Conservation (phyloP, 2,113 vertebrate species). For the Nipponia nippon region DNA sequence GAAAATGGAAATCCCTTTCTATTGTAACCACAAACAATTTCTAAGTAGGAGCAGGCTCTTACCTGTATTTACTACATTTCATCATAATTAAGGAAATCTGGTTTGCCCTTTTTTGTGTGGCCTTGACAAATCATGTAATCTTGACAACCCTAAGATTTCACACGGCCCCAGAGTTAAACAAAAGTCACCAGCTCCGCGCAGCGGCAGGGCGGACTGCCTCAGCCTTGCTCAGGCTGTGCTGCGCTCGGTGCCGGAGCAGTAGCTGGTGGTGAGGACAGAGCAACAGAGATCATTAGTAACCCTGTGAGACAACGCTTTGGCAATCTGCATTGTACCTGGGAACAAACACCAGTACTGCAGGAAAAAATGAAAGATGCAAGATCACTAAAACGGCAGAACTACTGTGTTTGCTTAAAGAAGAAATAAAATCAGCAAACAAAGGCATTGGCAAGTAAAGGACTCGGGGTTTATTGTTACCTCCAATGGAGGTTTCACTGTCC, state of each 20-base stretch:
- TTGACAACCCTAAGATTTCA: neutral
- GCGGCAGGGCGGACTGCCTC: neutral
- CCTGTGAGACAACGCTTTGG: neutral
- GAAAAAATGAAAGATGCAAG: neutral
- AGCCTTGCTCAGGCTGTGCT: neutral
- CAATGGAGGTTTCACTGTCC: neutral
- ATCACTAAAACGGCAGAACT: neutral
- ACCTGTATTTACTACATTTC: neutral
- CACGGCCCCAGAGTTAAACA: neutral
- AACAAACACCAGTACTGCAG: neutral
- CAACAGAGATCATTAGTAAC: neutral
- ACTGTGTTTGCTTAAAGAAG: neutral
- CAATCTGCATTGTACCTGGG: neutral
- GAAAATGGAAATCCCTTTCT: neutral
- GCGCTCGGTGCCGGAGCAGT: fast-evolving
- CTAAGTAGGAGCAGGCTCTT: neutral
- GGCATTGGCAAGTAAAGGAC: neutral
- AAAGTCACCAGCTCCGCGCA: neutral
- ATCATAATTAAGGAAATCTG: neutral
- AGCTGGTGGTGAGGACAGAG: neutral
- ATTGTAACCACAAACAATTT: neutral
- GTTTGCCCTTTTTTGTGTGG: neutral
- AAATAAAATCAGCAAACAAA: neutral
- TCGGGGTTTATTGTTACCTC: neutral
- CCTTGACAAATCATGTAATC: neutral